Conservation (phyloP, 2,797 vertebrate genomes). For the Chloroceryle amazona region DNA sequence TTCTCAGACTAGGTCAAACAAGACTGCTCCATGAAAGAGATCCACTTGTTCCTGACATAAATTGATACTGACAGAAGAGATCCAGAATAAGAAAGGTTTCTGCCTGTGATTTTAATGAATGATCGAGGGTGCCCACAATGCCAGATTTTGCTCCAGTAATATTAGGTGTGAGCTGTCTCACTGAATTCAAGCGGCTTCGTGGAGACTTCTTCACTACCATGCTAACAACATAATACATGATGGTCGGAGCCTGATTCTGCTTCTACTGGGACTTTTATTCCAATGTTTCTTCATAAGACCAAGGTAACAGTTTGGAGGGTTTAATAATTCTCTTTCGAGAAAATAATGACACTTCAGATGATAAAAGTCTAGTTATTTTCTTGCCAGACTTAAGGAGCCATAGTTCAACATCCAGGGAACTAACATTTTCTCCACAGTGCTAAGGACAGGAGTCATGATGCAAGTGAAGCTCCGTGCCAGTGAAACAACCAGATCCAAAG, state of each 20-base stretch:
- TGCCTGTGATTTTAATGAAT: neutral
- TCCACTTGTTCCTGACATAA: neutral
- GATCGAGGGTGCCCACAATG: neutral
- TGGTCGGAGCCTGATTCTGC: neutral
- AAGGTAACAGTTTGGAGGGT: neutral
- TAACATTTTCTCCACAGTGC: neutral
- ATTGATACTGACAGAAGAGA: neutral
- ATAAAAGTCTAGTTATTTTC: neutral
- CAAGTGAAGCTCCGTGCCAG: neutral
- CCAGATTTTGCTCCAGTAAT: neutral
- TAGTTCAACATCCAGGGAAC: neutral
- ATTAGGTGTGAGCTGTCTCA: neutral
- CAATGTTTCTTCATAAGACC: neutral
- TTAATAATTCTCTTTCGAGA: neutral
- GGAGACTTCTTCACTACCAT: neutral
- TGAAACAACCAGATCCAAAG: neutral
- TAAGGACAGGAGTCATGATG: neutral
- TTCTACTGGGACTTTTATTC: neutral
- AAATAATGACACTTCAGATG: neutral
- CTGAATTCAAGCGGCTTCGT: neutral
- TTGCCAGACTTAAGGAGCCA: neutral
- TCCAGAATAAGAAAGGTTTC: neutral
- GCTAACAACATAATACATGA: neutral
- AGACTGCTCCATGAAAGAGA: neutral
- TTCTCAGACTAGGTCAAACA: neutral